phyloP scores from a whole-genome alignment of 2,113 vertebrate species.

The human (Homo sapiens) region DNA sequence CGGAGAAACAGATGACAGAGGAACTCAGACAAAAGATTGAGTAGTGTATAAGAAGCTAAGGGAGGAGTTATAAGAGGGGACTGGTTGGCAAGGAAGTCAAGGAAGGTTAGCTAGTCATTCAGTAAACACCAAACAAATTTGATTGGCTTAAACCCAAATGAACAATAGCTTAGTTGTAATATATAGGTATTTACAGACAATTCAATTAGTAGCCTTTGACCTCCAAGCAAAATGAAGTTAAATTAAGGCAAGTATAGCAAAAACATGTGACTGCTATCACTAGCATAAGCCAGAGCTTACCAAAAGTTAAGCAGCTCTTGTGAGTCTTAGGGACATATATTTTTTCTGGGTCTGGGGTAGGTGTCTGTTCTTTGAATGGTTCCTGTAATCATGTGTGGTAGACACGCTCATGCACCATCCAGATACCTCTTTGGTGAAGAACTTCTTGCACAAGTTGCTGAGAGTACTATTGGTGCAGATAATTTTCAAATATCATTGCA shows the following conservation, averaged over 20 bases:
- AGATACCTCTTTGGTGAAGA: not conserved
- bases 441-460: not conserved
- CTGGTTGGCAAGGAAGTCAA: not conserved
- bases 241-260: not conserved
- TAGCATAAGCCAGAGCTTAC: not conserved
- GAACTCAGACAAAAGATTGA: not conserved
- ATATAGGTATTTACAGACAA: not conserved
- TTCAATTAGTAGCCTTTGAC: not conserved
- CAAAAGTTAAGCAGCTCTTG: not conserved
- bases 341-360: not conserved
- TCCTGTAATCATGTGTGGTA: not conserved
- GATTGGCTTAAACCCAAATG: not conserved
- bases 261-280: not conserved
- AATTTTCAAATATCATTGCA: not conserved
- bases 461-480: not conserved
- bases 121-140: conserved; percentile 29
- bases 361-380: not conserved
- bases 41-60: not conserved
- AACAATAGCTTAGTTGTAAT: not conserved
- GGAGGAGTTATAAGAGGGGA: conserved; percentile 8
- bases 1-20: not conserved
- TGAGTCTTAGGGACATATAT: not conserved
- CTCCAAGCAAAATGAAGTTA: conserved; percentile 16
- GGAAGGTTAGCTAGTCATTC: not conserved
- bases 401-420: not conserved